These are phyloP conservation scores for Phyllotreta cruciferae DNA, from an alignment of 2,888 invertebrate species.

Conservation along the genomic window DNA sequence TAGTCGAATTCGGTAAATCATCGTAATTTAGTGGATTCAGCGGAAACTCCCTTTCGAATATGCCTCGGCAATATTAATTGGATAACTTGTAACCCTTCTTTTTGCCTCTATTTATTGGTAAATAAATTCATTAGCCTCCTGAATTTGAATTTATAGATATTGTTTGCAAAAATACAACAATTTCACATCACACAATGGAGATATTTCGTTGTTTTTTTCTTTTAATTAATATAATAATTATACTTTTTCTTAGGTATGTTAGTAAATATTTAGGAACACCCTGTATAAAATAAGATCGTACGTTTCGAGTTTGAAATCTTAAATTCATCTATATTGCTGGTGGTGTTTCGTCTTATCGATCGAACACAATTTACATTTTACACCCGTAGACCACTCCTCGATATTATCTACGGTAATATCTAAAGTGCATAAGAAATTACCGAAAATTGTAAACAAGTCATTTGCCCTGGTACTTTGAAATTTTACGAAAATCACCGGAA, in stretches of 20 bases:
- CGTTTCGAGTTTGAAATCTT: too few relatives aligned
- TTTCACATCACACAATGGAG: too few relatives aligned
- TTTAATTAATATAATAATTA: too few relatives aligned
- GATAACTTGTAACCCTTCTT: slow-evolving; percentile 20
- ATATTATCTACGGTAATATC: slow-evolving; percentile 17
- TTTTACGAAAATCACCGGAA: slow-evolving; percentile 12
- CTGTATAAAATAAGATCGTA: too few relatives aligned
- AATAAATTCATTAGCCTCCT: slow-evolving; percentile 20
- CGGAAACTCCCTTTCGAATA: slow-evolving; percentile 29
- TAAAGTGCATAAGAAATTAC: slow-evolving; percentile 13
- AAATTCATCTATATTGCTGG: background rate
- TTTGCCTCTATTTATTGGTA: slow-evolving; percentile 19
- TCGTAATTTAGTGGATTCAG: slow-evolving; percentile 29
- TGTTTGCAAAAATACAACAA: too few relatives aligned
- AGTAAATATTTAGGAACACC: too few relatives aligned
- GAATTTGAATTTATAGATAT: too few relatives aligned
- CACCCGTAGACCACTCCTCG: slow-evolving; percentile 13
- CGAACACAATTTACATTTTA: slow-evolving; percentile 9
- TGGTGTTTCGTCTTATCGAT: slow-evolving; percentile 16
- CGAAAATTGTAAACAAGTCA: slow-evolving; percentile 15
- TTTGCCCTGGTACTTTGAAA: slow-evolving; percentile 1
- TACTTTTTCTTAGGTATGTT: too few relatives aligned
- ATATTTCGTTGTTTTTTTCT: too few relatives aligned
- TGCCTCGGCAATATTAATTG: slow-evolving; percentile 29
- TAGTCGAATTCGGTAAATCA: slow-evolving; percentile 29